Base-by-base conservation (phyloP, 2,797 vertebrate species). In the Furcifer pardalis region DNA sequence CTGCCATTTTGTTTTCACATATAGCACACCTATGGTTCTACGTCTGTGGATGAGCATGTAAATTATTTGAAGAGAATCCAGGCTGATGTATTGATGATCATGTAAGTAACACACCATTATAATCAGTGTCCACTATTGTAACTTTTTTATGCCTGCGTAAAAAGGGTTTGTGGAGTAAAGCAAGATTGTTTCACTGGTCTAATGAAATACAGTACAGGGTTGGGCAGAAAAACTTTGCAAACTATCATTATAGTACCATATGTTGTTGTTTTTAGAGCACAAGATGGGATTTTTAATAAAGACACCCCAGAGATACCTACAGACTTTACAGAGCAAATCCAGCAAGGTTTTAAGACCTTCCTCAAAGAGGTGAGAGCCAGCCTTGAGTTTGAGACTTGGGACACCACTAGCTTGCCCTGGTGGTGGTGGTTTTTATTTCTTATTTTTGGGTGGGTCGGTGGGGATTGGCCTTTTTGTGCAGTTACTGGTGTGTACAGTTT, bases 21-120 rank as follows among this genome's bases (percentile, higher is more conserved):
- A 82, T 86, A 96, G 94, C 79, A 84, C 0, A 83, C 21, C 82
- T 44, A 25, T 0, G 82, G 92, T 0, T 95, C 93, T 68, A 0
- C 89, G 5, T 94, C 91, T 0, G 52, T 92, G 85, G 96, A 97
- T n/a, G 95, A 96, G 90, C 90, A 91, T 6, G 59, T 93, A 35
- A 91, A 91, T 9, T 27, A 95, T 79, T 83, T 94, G 86, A 94
- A 90, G 1, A 93, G 88, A 86, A 96, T 98, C 77, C 89, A 95
- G 90, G 96, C 97, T 77, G 90, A 65, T 0, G n/a, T 97, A 74
- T 94, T 98, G 5, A 42, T 97, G 7, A 3, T 98, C 81, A 7
- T 96, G 97, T 98, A 92, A 97, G 97, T 92, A 63, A 76, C 37
- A 40, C 17, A 56, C 21, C 52, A 56, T 17, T 60, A 66, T 49